Evolutionary conservation across 2,888 invertebrate species (phyloP).

Genomic region (Nudaria mundana): DNA sequence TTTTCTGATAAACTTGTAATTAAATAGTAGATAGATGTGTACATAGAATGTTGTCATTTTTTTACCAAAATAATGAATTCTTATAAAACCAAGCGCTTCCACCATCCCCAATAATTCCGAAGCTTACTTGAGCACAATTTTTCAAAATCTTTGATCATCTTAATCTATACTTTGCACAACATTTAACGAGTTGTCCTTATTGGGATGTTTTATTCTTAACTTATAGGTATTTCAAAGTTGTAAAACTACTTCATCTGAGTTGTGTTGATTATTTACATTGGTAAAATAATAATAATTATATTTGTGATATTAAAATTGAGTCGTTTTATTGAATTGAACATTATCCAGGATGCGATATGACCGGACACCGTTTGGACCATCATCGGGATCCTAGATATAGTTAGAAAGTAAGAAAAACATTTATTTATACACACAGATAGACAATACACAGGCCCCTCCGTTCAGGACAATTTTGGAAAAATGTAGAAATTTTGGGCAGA

Average conservation of each 20-base stretch:
- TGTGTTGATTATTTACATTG: slow-evolving; percentile 73
- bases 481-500: too few species aligned
- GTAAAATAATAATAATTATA: slow-evolving; percentile 73
- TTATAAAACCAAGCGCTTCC: slow-evolving; percentile 20
- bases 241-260: slow-evolving; percentile 65
- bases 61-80: slow-evolving; percentile 39
- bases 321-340: slow-evolving; percentile 22
- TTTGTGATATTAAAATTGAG: slow-evolving; percentile 62
- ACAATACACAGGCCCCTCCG: too few species aligned
- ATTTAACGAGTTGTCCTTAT: slow-evolving; percentile 58
- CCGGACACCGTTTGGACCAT: too few species aligned
- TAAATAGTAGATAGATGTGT: slow-evolving; percentile 39
- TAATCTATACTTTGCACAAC: slow-evolving; percentile 58
- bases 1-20: too few species aligned
- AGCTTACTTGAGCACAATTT: slow-evolving; percentile 40
- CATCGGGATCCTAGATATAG: too few species aligned
- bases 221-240: slow-evolving; percentile 60
- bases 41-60: slow-evolving; percentile 45
- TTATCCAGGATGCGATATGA: background rate
- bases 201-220: slow-evolving; percentile 50
- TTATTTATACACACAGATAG: too few species aligned
- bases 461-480: too few species aligned
- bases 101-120: slow-evolving; percentile 24
- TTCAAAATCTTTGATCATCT: slow-evolving; percentile 39
- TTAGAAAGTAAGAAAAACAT: too few species aligned